These are phyloP conservation scores for Sus cebifrons DNA, from an alignment of 2,797 vertebrate genomes.

Conservation along the genomic window DNA sequence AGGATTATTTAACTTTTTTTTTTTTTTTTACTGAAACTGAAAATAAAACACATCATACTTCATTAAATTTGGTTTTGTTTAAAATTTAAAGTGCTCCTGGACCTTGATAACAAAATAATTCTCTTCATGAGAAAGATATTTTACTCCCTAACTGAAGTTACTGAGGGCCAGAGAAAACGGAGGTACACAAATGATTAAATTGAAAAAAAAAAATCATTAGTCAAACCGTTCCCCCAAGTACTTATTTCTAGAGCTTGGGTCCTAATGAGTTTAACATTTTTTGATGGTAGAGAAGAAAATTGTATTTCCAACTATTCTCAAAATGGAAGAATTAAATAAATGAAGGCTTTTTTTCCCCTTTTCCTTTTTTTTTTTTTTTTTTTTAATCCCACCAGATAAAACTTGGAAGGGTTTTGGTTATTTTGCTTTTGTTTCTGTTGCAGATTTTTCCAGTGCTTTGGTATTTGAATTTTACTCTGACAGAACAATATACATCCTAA, in stretches of 20 bases:
- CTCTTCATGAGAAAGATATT: conserved; percentile 34
- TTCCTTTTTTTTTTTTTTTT: background rate
- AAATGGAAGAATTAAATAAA: conserved; percentile 9
- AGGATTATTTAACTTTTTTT: conserved; percentile 23
- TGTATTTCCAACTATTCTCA: conserved; percentile 44
- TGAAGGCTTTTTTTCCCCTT: background rate
- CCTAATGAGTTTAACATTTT: conserved; percentile 53
- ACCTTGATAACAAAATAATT: background rate
- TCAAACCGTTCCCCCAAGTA: background rate
- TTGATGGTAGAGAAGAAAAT: conserved; percentile 26
- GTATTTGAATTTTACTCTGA: conserved; percentile 62
- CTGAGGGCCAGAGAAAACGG: background rate
- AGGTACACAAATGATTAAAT: conserved; percentile 7
- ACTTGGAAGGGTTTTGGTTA: background rate
- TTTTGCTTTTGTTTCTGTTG: conserved; percentile 59
- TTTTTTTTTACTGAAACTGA: conserved; percentile 44
- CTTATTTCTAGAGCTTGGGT: conserved; percentile 23
- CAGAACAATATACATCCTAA: background rate
- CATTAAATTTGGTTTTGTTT: conserved; percentile 49
- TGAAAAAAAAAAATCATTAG: conserved; percentile 30
- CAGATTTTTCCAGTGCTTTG: conserved; percentile 18
- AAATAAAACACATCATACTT: conserved; percentile 61
- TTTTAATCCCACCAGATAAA: background rate
- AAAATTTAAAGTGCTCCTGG: conserved; percentile 34
- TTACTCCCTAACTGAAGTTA: conserved; percentile 8